These are phyloP conservation scores for Oryzias curvinotus DNA, from an alignment of 2,113 vertebrate species.

Conservation along the genomic window DNA sequence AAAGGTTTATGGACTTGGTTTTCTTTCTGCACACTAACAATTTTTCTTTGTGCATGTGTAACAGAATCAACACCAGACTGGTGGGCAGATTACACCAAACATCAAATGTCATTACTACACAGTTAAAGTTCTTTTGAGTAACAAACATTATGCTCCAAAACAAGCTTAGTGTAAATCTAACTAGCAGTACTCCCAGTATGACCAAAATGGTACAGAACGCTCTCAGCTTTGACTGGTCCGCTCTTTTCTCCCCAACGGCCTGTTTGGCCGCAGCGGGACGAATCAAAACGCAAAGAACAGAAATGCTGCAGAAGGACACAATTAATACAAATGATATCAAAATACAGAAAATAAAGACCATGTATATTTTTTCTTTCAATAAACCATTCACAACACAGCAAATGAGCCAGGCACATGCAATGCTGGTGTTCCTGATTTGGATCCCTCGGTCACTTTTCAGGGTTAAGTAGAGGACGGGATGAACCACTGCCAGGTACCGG, in stretches of 20 bases:
- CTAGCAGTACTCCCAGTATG: background rate
- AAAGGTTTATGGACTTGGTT: too few relatives aligned
- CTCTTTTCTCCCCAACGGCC: background rate
- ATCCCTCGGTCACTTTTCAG: constrained; percentile 7
- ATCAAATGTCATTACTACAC: fast-evolving
- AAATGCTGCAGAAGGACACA: constrained; percentile 22
- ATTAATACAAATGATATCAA: background rate
- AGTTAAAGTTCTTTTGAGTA: fast-evolving
- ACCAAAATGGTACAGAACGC: constrained; percentile 11
- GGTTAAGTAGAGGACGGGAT: constrained; percentile 19
- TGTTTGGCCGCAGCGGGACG: constrained; percentile 17
- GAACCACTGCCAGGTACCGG: background rate
- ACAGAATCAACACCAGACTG: constrained; percentile 27
- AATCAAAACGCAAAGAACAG: constrained; percentile 19
- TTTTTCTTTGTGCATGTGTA: constrained; percentile 24
- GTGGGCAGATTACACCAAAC: background rate
- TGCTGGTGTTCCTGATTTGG: constrained; percentile 8
- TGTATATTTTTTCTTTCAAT: fast-evolving
- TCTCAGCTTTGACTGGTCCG: constrained; percentile 12
- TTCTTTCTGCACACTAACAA: too few relatives aligned
- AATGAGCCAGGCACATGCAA: constrained; percentile 18
- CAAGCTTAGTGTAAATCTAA: background rate
- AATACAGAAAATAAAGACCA: background rate
- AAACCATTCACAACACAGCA: fast-evolving
- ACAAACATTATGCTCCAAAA: background rate